These are phyloP conservation scores for Ficedula albicollis DNA, from an alignment of 2,797 vertebrate genomes.

Conservation along the genomic window DNA sequence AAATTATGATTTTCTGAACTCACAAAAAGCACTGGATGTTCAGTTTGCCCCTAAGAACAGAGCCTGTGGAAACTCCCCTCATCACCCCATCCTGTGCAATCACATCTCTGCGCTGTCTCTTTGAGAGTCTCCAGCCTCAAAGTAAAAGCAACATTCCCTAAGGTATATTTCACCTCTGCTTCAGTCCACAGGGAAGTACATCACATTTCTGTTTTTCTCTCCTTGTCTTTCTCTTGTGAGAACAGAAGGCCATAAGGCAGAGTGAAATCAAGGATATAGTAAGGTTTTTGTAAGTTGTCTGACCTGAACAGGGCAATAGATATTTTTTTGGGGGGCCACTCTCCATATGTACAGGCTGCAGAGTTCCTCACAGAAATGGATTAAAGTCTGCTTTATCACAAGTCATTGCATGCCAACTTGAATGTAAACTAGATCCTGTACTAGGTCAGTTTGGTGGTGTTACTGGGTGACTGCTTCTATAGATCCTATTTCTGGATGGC, in stretches of 20 bases:
- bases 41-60: background rate
- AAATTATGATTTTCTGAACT: background rate
- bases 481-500: background rate
- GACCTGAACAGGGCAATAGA: background rate
- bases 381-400: background rate
- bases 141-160: background rate
- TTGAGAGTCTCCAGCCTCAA: background rate
- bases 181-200: background rate
- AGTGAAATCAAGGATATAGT: background rate
- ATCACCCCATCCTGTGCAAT: background rate
- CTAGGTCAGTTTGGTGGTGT: background rate
- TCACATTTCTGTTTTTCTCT: background rate
- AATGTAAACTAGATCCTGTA: background rate
- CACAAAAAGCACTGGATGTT: background rate
- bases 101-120: background rate
- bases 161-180: background rate
- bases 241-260: background rate
- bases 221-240: background rate
- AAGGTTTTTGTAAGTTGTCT: background rate
- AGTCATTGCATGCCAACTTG: background rate
- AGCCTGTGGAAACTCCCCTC: background rate
- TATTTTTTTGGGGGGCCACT: background rate
- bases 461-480: background rate
- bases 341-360: background rate
- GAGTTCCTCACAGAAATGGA: background rate